Conservation (phyloP, 2,888 invertebrate species). For the Rhamnusium bicolor region DNA sequence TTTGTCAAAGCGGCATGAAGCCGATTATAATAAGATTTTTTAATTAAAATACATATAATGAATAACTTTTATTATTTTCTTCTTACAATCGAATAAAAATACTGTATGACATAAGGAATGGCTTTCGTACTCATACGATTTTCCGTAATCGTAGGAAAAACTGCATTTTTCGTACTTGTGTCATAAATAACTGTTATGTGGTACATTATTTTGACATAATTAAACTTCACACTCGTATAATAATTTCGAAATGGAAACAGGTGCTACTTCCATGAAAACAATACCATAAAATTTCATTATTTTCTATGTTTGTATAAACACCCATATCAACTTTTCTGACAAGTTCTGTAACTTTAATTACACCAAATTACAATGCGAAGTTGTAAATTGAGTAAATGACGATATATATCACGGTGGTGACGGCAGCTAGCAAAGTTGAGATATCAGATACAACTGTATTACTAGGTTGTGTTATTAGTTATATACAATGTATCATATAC, state of each 20-base stretch:
- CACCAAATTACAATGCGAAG: slow-evolving; percentile 15
- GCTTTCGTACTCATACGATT: too few relatives aligned
- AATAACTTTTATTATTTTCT: too few relatives aligned
- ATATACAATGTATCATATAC: slow-evolving; percentile 23
- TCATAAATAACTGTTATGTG: too few relatives aligned
- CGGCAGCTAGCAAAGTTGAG: slow-evolving; percentile 11
- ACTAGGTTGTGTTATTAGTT: slow-evolving; percentile 13
- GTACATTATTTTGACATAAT: too few relatives aligned
- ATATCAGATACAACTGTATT: slow-evolving; percentile 17
- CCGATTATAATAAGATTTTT: too few relatives aligned
- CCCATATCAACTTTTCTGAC: slow-evolving; percentile 31
- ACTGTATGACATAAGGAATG: too few relatives aligned
- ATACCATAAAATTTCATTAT: slow-evolving; percentile 20
- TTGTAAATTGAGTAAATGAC: slow-evolving; percentile 23
- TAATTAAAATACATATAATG: too few relatives aligned
- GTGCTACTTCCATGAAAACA: slow-evolving; percentile 8
- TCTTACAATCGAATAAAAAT: too few relatives aligned
- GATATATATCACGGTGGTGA: slow-evolving; percentile 18
- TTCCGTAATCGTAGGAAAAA: too few relatives aligned
- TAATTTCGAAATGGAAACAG: background rate
- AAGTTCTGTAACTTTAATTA: slow-evolving; percentile 28
- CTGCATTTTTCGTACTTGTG: too few relatives aligned
- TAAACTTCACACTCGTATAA: background rate
- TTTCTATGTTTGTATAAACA: slow-evolving; percentile 20
- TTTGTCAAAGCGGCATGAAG: too few relatives aligned